phyloP scores from a whole-genome alignment of 2,113 vertebrate genomes.

The Salvelinus alpinus region DNA sequence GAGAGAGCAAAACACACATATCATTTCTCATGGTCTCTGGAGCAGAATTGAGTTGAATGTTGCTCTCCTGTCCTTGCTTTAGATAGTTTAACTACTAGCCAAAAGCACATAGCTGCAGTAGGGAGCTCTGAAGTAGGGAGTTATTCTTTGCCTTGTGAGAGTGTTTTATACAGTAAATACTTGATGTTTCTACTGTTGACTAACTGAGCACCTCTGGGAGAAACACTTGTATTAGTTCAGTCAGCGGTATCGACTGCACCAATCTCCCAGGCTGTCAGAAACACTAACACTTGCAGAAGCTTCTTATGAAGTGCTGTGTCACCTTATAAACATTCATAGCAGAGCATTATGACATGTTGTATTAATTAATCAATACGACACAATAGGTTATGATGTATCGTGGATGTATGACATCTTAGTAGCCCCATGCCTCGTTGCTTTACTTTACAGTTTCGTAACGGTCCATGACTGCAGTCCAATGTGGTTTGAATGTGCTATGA shows the following conservation, averaged over 20 bases:
- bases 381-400: no score
- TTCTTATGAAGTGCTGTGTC: not conserved
- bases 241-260: constrained; percentile 10
- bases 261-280: not conserved
- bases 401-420: not conserved
- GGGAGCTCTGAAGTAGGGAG: not conserved
- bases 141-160: constrained; percentile 27
- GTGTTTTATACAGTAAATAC: constrained; percentile 35
- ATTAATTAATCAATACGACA: no score
- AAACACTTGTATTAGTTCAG: constrained; percentile 2
- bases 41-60: constrained; percentile 36
- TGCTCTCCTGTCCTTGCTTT: constrained; percentile 7
- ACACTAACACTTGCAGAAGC: not conserved
- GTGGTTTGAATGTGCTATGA: no score
- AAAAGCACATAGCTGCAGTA: constrained; percentile 32
- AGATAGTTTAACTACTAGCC: constrained; percentile 25
- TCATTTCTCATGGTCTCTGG: constrained; percentile 14
- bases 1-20: constrained; percentile 16
- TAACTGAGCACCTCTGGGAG: constrained; percentile 8
- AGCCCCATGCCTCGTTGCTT: no score
- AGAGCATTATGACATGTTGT: no score
- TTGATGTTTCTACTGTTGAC: constrained; percentile 28
- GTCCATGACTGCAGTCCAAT: no score
- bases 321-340: not conserved
- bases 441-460: no score